Evolutionary conservation across 2,113 vertebrate genomes (phyloP), one percentile per base, ranked within the genome.

Genomic region (Myrmecobius fasciatus): DNA sequence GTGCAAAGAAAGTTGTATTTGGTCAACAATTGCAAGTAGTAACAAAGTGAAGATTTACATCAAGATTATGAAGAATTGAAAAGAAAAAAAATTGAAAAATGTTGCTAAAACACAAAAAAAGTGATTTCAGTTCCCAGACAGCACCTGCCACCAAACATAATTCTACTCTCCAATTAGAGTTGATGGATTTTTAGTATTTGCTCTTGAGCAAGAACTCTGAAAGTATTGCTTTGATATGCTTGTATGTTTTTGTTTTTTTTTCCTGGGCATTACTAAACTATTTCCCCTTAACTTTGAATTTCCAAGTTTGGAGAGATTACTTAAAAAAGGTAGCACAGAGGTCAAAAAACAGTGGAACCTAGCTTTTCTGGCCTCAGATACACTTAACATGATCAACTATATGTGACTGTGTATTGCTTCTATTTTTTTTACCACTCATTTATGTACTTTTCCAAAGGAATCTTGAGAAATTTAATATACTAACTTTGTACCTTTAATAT

Each of bases 1-100:
- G 99, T 60, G 98, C 99, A 20, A 99, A 99, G 97, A 99, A 98
- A 95, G 52, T 98, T 75, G 98, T 99, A 96, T 99, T 99, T 97
- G 99, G 99, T 91, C 97, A 99, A 3, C 9, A 51, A 51, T 52
- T 90, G 94, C 53, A 99, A 99, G 95, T 97, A 53, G 28, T 95
- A 96, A 22, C 98, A 98, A 46, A 54, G 93, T 11, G 96, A 98
- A 91, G 98, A 98, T 54, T 54, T 54, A 54, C 25, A 54, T 26
- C 25, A 26, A 54, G 53, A 54, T 54, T 26, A 54, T 54, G 99
- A 99, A 97, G 99, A 99, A 95, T 99, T 99, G 99, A 99, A 99
- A 97, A 98, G 97, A 97, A 99, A 97, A 93, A 51, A 99, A 99
- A 96, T 97, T 99, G 89, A 99, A 99, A 98, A 99, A 99, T 0